Evolutionary conservation across 53 echinoderm and acorn worm species (phyloP), one percentile per base, ranked within the genome.

Genomic region (Arbacia lixula): DNA sequence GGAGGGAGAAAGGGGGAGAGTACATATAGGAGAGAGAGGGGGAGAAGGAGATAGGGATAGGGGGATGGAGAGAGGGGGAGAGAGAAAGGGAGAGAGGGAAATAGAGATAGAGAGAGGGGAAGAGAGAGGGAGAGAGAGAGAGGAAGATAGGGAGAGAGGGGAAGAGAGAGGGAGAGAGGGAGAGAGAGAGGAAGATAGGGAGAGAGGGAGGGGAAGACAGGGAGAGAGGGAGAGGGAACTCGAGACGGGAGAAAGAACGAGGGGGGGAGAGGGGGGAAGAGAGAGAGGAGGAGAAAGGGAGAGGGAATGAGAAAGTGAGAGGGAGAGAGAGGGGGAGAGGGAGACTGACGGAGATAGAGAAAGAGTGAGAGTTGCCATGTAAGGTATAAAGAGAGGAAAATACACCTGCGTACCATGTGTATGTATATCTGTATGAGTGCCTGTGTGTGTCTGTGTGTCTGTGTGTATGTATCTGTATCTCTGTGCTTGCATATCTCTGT

Each of bases 61-160:
- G 33, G 32, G 31, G 67, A 67, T 27, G 28, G 33, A 17, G 67
- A 67, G 67, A 33, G 32, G 35, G 17, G 35, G 67, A 32, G 67
- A 67, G 67, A 67, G 6, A 32, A 33, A 8, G 67, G 35, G 67
- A 33, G 67, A 67, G 67, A 30, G 67, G 35, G 33, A 17, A 33
- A 67, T 6, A 30, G 32, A 32, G 67, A 30, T 16, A 17, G 32
- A 33, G 32, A 67, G 67, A 67, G 67, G 8, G 46, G 46, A 46
- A 10, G n/a, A n/a, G n/a, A n/a, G n/a, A n/a, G n/a, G n/a, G n/a
- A n/a, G n/a, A n/a, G n/a, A n/a, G n/a, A n/a, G n/a, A n/a, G n/a
- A n/a, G n/a, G n/a, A n/a, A n/a, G n/a, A n/a, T n/a, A n/a, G n/a
- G n/a, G n/a, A n/a, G 46, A 46, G 14, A 46, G 46, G 8, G 8